Evolutionary conservation across 2,888 invertebrate genomes (phyloP).

Genomic region (Alitta virens): DNA sequence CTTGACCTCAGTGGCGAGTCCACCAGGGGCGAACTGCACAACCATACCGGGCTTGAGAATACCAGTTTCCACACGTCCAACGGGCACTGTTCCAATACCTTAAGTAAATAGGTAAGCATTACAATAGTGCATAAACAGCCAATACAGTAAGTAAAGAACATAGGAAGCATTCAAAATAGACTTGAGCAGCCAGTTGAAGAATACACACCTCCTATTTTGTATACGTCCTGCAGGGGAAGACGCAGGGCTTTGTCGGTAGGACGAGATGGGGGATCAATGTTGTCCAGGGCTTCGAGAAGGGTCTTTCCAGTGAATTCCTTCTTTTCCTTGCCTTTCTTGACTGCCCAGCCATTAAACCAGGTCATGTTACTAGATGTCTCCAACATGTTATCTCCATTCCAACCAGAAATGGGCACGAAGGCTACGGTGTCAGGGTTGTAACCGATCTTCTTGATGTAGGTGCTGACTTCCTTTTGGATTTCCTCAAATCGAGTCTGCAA

Average conservation of each 20-base stretch:
- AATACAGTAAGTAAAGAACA: too few species aligned
- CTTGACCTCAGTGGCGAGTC: conserved; percentile 73
- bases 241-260: conserved; percentile 97
- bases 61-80: conserved; percentile 99
- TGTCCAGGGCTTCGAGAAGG: conserved; percentile 94
- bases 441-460: conserved; percentile 99
- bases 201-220: conserved; percentile 91
- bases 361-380: conserved; percentile 91
- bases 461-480: conserved; percentile 97
- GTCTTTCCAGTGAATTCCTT: conserved; percentile 67
- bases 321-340: conserved; percentile 63
- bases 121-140: too few species aligned
- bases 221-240: conserved; percentile 98
- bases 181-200: too few species aligned
- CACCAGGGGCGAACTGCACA: conserved; percentile 95
- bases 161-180: too few species aligned
- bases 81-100: conserved; percentile 98
- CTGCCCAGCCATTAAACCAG: conserved; percentile 86
- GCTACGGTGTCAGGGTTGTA: conserved; percentile 97
- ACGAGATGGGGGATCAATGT: conserved; percentile 89
- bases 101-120: too few species aligned
- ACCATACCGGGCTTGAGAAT: conserved; percentile 66
- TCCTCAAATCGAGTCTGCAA: conserved; percentile 79
- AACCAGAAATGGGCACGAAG: conserved; percentile 99
- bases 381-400: conserved; percentile 99